Evolutionary conservation across 2,113 vertebrate genomes (phyloP), one percentile per base, ranked within the genome.

Genomic region (Irena cyanogastra): DNA sequence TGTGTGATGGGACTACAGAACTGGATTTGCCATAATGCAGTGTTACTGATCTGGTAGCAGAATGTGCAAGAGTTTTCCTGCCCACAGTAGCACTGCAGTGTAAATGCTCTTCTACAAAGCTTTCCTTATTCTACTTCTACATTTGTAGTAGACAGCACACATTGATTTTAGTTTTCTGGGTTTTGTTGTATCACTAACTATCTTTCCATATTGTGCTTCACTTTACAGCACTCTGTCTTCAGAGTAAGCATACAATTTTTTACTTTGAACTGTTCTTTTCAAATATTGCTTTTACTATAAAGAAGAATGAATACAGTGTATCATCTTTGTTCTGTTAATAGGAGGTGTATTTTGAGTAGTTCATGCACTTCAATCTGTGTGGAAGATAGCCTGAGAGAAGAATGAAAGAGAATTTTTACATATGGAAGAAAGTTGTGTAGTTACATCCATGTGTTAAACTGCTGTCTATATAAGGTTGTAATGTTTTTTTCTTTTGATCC

Each of bases 311-410:
- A 59, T 35, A 18, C 10, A 56, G 41, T 75, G 27, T 82, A 45
- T 90, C 15, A 56, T 82, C 75, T 77, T 81, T 88, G 65, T 90
- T 90, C 94, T 90, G 50, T 78, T 96, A 93, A 81, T 52, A 79
- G 57, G 68, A 89, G 30, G 23, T 76, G 6, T 81, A 45, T 95
- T 95, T 95, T 87, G 47, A 72, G 42, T 56, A 77, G 71, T 61
- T 94, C 33, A 28, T 94, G 44, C 52, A 44, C 64, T 94, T 86
- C 63, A 87, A 3, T 94, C 39, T 90, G 65, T 69, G 22, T 70
- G 52, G n/a, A 94, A 90, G 61, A 81, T 76, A 89, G 66, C 75
- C 74, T 22, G 19, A 93, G 68, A 90, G 87, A 93, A 96, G 77
- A 89, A 85, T 52, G 13, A 45, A 87, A 35, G 56, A 90, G 63